Conservation (phyloP, 2,113 vertebrate genomes). For the Hippocampus abdominalis region DNA sequence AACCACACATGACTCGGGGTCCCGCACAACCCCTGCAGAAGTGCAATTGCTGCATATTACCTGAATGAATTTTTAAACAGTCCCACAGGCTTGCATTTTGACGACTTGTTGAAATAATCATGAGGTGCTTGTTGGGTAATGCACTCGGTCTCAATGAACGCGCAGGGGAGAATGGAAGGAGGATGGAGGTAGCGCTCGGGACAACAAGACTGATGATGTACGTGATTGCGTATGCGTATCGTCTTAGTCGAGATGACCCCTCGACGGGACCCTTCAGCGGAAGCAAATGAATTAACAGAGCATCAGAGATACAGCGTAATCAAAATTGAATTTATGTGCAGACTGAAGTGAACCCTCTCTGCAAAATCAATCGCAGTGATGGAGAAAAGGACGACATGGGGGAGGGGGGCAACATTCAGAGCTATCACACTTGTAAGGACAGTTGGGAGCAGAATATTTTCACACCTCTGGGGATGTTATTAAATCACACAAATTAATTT, state of each 20-base stretch:
- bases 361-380: constrained; percentile 65
- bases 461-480: not conserved
- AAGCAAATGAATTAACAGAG: constrained; percentile 73
- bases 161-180: constrained; percentile 1
- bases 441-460: not conserved
- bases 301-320: constrained; percentile 71
- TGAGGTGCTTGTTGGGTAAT: constrained; percentile 64
- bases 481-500: constrained; percentile 44
- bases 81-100: constrained; percentile 53
- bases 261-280: constrained; percentile 67
- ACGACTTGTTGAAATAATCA: constrained; percentile 66
- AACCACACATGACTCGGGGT: constrained; percentile 47
- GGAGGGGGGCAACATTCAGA: not conserved
- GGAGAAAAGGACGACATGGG: constrained; percentile 53
- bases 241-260: constrained; percentile 64
- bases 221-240: constrained; percentile 65
- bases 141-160: constrained; percentile 50
- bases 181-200: constrained; percentile 35
- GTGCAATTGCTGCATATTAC: constrained; percentile 56
- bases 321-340: constrained; percentile 70
- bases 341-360: constrained; percentile 60
- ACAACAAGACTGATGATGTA: constrained; percentile 32
- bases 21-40: constrained; percentile 32
- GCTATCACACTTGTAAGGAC: not conserved
- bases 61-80: constrained; percentile 58